Evolutionary conservation across 2,888 invertebrate species (phyloP).

Genomic region (Caenorhabditis sulstoni): DNA sequence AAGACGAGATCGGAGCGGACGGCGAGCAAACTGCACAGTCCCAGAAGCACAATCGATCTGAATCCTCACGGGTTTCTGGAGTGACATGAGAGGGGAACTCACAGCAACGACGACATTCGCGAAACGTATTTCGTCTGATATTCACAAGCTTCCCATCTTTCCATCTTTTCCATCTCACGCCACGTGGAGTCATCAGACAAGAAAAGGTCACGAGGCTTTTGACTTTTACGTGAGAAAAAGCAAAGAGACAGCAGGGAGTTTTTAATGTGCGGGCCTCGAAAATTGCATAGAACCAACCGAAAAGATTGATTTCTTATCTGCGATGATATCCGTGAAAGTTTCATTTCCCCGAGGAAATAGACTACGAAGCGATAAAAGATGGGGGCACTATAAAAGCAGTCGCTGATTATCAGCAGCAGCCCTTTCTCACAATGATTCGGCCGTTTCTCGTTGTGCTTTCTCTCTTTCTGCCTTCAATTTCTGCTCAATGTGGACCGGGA

Average conservation of each 20-base stretch:
- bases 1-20: neutral
- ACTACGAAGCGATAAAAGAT: constrained; percentile 19
- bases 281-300: no score
- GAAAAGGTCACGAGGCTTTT: no score
- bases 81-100: neutral
- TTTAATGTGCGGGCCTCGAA: no score
- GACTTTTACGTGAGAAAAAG: no score
- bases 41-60: neutral
- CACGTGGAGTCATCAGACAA: no score
- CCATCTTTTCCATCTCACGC: no score
- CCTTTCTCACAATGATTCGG: constrained; percentile 30
- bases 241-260: no score
- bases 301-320: no score
- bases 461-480: constrained; percentile 38
- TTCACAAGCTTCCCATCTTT: no score
- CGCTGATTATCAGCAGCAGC: constrained; percentile 47
- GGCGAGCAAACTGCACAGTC: neutral
- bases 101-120: neutral
- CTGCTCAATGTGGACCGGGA: constrained; percentile 53
- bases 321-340: no score
- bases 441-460: constrained; percentile 14
- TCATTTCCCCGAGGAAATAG: constrained; percentile 24
- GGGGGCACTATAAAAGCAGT: constrained; percentile 30
- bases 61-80: neutral
- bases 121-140: no score